Conservation (phyloP, 2,888 invertebrate genomes). For the Folsomia candida region DNA sequence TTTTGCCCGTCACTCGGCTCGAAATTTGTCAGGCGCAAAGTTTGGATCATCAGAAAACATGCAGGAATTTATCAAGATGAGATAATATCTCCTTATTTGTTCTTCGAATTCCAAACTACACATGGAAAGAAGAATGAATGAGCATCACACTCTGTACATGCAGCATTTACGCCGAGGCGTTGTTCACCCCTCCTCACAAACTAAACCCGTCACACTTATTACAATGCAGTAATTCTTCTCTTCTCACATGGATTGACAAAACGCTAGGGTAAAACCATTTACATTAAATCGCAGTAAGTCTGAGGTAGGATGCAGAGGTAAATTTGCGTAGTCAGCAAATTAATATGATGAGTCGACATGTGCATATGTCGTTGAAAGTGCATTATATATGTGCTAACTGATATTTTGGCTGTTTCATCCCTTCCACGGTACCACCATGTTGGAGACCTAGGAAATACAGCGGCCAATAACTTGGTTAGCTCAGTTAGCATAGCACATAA, state of each 20-base stretch:
- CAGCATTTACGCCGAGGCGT: neutral
- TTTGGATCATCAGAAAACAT: neutral
- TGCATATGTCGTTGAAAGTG: neutral
- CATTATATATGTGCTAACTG: too few relatives aligned
- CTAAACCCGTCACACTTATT: too few relatives aligned
- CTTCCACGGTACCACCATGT: too few relatives aligned
- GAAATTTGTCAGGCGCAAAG: neutral
- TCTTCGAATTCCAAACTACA: slow-evolving; percentile 1
- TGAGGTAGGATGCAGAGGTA: neutral
- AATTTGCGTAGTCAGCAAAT: neutral
- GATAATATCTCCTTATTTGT: slow-evolving; percentile 8
- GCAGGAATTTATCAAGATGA: slow-evolving; percentile 4
- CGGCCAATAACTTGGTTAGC: too few relatives aligned
- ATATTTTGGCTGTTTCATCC: too few relatives aligned
- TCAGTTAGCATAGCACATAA: too few relatives aligned
- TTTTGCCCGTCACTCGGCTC: neutral
- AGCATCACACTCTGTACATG: neutral
- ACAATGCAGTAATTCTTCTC: too few relatives aligned
- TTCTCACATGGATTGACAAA: too few relatives aligned
- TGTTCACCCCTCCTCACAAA: neutral
- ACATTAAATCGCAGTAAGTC: neutral
- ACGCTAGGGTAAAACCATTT: too few relatives aligned
- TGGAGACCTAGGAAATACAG: too few relatives aligned
- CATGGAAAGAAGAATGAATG: neutral
- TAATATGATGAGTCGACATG: neutral